These are phyloP conservation scores for Apotomis capreana DNA, from an alignment of 2,888 invertebrate genomes.

Conservation along the genomic window DNA sequence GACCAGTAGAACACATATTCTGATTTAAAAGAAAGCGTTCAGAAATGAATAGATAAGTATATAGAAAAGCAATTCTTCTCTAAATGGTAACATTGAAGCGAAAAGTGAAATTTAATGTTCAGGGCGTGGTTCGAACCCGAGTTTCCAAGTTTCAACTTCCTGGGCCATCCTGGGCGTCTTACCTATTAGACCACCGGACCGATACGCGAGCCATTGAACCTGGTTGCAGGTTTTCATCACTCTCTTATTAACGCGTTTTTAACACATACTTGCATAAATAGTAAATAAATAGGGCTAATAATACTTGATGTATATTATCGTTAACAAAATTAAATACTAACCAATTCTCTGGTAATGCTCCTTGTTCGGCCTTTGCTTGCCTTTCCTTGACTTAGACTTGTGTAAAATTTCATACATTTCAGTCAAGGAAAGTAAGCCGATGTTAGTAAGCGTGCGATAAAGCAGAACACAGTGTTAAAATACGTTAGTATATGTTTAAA, in stretches of 20 bases:
- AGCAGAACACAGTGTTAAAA: constrained; percentile 59
- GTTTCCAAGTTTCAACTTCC: too few relatives aligned
- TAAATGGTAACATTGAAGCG: too few relatives aligned
- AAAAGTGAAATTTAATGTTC: too few relatives aligned
- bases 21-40: background rate
- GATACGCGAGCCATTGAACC: too few relatives aligned
- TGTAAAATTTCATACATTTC: constrained; percentile 37
- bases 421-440: constrained; percentile 46
- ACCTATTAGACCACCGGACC: too few relatives aligned
- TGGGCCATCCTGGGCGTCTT: too few relatives aligned
- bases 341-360: constrained; percentile 82
- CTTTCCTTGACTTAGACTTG: constrained; percentile 66
- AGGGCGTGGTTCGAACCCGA: too few relatives aligned
- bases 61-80: background rate
- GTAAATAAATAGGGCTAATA: background rate
- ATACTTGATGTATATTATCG: background rate
- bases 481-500: constrained; percentile 49
- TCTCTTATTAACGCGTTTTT: background rate
- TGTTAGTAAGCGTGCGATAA: constrained; percentile 72
- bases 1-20: too few relatives aligned
- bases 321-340: constrained; percentile 68
- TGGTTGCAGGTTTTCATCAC: background rate
- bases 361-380: constrained; percentile 66
- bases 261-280: background rate
- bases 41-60: background rate